A percentile compares a stretch with the other conserved stretches of the same genome.
These are phyloP conservation scores for Eustalomyia histrio DNA, from an alignment of 2,888 invertebrate genomes.

Conservation along the genomic window DNA sequence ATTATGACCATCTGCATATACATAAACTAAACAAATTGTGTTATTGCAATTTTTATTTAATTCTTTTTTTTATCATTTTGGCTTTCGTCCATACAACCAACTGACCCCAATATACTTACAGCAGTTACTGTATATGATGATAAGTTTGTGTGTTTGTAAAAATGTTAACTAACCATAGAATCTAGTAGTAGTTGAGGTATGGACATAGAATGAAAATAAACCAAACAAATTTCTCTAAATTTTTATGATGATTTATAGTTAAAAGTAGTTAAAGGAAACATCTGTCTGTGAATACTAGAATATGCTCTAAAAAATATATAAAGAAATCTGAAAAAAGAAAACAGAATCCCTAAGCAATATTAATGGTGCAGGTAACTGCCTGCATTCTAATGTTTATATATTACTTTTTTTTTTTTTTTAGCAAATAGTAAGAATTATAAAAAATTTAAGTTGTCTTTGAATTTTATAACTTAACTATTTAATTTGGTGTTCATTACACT, in stretches of 20 bases:
- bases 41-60: conserved; percentile 20
- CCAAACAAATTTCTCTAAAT: conserved; percentile 38
- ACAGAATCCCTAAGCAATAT: conserved; percentile 49
- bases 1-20: conserved; percentile 9
- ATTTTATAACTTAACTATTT: too few relatives aligned
- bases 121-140: conserved; percentile 6
- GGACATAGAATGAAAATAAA: conserved; percentile 1
- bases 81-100: conserved; percentile 34
- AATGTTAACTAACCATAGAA: conserved; percentile 39
- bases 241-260: conserved; percentile 60
- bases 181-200: neutral
- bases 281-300: conserved; percentile 27
- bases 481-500: too few relatives aligned
- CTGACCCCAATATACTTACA: conserved; percentile 48
- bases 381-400: conserved; percentile 43
- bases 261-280: conserved; percentile 45
- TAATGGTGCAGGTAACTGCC: conserved; percentile 45
- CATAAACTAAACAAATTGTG: conserved; percentile 37
- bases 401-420: conserved; percentile 32
- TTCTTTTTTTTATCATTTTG: conserved; percentile 30
- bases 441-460: neutral
- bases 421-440: conserved; percentile 12
- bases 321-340: conserved; percentile 1
- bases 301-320: neutral
- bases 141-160: conserved; percentile 7